Percentiles rank a stretch among this genome's conserved stretches.
phyloP scores from a whole-genome alignment of 1,140 invertebrate genomes.

The Oreohelix idahoensis region DNA sequence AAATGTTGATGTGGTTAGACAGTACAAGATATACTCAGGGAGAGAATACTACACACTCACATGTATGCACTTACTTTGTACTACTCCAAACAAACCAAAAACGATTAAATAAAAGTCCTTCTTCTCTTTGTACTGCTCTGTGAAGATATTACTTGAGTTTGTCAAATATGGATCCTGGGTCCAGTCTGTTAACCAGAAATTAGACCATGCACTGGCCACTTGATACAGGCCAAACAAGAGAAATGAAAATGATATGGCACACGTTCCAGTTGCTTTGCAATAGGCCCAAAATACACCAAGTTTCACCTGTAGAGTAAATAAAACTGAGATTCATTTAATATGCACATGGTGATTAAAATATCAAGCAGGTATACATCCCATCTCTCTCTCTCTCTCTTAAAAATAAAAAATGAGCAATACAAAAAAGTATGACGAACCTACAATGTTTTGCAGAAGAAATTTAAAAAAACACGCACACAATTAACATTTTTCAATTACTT shows the following conservation, averaged over 20 bases:
- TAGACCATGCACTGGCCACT: conserved; percentile 56
- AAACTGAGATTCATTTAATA: neutral
- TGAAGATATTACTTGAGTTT: conserved; percentile 43
- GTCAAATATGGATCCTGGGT: conserved; percentile 61
- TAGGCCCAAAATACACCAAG: conserved; percentile 91
- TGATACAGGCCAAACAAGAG: conserved; percentile 61
- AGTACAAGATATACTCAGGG: too few relatives aligned
- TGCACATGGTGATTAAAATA: too few relatives aligned
- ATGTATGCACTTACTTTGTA: conserved; percentile 65
- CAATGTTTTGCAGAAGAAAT: too few relatives aligned
- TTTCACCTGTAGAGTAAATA: conserved; percentile 80
- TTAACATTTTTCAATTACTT: too few relatives aligned
- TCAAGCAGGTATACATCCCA: too few relatives aligned
- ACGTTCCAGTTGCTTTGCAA: conserved; percentile 86
- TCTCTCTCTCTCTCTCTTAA: too few relatives aligned
- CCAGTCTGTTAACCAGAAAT: conserved; percentile 69
- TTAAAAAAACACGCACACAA: too few relatives aligned
- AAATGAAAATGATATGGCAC: conserved; percentile 76
- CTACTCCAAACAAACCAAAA: conserved; percentile 64
- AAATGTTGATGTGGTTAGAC: too few relatives aligned
- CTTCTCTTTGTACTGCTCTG: conserved; percentile 16
- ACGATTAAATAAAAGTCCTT: conserved; percentile 55
- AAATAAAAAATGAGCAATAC: too few relatives aligned
- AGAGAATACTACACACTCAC: neutral
- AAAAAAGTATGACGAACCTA: too few relatives aligned